Conservation (phyloP, 1,140 invertebrate species). For the Drosophila setifemur region DNA sequence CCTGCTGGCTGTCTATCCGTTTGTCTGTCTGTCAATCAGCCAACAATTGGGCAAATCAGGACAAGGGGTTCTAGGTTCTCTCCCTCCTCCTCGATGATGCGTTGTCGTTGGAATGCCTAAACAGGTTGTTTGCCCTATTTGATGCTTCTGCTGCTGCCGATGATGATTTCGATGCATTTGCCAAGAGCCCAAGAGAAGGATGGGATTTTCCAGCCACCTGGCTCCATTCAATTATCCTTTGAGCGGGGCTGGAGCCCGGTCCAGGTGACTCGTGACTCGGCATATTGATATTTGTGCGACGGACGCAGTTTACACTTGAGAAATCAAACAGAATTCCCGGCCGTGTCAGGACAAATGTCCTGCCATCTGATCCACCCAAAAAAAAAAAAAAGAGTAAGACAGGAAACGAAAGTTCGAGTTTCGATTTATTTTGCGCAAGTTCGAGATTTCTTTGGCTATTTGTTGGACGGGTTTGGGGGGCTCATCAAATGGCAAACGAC, state of each 20-base stretch:
- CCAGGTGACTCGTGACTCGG: slow-evolving; percentile 25
- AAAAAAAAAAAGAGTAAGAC: not conserved
- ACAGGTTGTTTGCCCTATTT: slow-evolving; percentile 38
- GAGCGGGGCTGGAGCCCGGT: not conserved
- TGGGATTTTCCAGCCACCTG: not conserved
- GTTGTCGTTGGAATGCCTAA: slow-evolving; percentile 26
- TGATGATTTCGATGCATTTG: slow-evolving; percentile 38
- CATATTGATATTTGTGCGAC: slow-evolving; percentile 72
- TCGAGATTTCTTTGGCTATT: slow-evolving; percentile 61
- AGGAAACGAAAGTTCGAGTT: slow-evolving; percentile 54
- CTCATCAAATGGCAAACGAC: slow-evolving; percentile 73
- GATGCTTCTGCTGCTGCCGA: not conserved
- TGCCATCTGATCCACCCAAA: slow-evolving; percentile 39
- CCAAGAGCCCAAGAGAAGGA: not conserved
- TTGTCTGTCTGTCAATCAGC: slow-evolving; percentile 36
- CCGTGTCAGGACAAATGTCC: slow-evolving; percentile 64
- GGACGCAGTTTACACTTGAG: slow-evolving; percentile 71
- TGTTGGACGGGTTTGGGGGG: slow-evolving; percentile 56
- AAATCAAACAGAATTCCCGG: slow-evolving; percentile 68
- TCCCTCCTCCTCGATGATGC: slow-evolving; percentile 7
- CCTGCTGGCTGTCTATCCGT: not conserved
- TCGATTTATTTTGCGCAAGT: slow-evolving; percentile 69
- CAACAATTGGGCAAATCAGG: slow-evolving; percentile 43
- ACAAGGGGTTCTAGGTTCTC: not conserved
- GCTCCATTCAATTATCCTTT: slow-evolving; percentile 60